A percentile compares a stretch with the other conserved stretches of the same genome.
Conservation (phyloP, 2,888 invertebrate species). For the Drosophila paracracens region DNA sequence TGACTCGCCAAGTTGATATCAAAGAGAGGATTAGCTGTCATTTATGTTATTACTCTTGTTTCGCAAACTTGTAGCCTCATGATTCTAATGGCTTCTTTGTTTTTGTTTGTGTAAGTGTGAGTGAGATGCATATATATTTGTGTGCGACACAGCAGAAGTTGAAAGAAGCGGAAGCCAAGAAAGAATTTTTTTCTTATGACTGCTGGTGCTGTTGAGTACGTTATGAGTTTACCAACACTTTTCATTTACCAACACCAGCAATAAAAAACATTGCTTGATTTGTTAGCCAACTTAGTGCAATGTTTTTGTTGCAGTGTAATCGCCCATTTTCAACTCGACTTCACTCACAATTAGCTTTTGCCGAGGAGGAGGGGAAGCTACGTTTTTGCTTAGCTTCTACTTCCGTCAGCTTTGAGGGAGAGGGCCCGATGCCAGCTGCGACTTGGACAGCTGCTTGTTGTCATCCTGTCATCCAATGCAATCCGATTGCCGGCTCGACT, state of each 20-base stretch:
- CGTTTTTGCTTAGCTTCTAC: not conserved
- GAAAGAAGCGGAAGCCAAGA: not conserved
- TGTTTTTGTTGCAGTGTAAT: constrained; percentile 17
- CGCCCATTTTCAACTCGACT: constrained; percentile 7
- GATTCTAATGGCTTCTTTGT: not conserved
- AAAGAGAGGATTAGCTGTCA: not conserved
- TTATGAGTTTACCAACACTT: not conserved
- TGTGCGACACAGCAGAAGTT: not conserved
- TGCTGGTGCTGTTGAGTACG: not conserved
- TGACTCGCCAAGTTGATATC: not conserved
- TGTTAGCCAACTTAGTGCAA: not conserved
- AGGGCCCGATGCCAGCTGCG: constrained; percentile 7
- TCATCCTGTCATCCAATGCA: constrained; percentile 41
- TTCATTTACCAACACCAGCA: not conserved
- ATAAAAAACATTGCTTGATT: not conserved
- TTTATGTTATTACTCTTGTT: not conserved
- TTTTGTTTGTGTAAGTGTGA: not conserved
- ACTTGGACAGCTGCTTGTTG: constrained; percentile 18
- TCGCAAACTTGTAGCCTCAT: not conserved
- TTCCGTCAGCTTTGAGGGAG: constrained; percentile 15
- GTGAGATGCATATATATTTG: not conserved
- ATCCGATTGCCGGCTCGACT: constrained; percentile 53
- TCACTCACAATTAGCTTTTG: constrained; percentile 34
- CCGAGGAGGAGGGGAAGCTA: not conserved
- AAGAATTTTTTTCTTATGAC: not conserved